Base-by-base conservation (phyloP, 1,140 invertebrate genomes). In the Zophobas atratus region DNA sequence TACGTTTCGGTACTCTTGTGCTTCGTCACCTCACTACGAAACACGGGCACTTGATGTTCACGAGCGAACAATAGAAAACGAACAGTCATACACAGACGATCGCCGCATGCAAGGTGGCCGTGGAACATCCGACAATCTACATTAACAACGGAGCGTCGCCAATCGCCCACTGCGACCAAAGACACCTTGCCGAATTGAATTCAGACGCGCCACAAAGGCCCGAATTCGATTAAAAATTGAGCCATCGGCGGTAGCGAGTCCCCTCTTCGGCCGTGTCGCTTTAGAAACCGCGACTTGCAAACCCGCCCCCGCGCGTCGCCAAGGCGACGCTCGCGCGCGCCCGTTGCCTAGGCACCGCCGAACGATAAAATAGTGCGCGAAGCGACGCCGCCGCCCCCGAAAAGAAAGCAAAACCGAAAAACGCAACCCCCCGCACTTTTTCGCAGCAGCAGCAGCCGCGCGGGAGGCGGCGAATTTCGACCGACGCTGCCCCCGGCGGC, bases 111-210 rank as follows among this genome's bases (percentile, higher is more conserved):
- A 77, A 77, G 75, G 75, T 77, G 60, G 63, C 51, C 63, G 63
- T 71, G 48, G 63, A 70, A 72, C 70, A 55, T 51, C 70, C 70
- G 51, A 70, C 38, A 1, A 70, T 36, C 53, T 35, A 8, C 55
- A 46, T 20, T n/a, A 76, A 77, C 60, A 77, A 53, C 60, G 39
- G 51, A 77, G 70, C 67, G 76, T 77, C 70, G 70, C 76, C 70
- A 73, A 73, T 77, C 53, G 67, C 70, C 70, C 20, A 77, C 76
- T 73, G 70, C 76, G 53, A 77, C 70, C 67, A 57, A 57, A 77
- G 53, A 56, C 75, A n/a, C 43, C 43, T 76, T 70, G 41, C 76
- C 70, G 75, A 70, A 70, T 70, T 20, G 20, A 20, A 20, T 20
- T 20, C 20, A 20, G 20, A 20, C 20, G 20, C 20, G 20, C 20